Evolutionary conservation across 2,797 vertebrate genomes (phyloP), one percentile per base, ranked within the genome.

Genomic region (Crocidura indochinensis): DNA sequence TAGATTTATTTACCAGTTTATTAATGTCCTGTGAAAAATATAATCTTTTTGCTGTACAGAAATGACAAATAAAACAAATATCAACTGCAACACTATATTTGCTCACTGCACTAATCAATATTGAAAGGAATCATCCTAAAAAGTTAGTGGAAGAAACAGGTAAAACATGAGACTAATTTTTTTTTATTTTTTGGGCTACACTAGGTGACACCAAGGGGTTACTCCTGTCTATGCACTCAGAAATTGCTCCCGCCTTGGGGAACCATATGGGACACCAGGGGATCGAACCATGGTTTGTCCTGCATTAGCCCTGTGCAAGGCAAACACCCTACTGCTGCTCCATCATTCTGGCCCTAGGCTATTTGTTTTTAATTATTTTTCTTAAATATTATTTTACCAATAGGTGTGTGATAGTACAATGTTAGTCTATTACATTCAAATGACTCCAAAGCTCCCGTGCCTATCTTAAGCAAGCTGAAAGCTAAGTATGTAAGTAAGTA

Each of bases 81-180:
- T 38, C 49, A 78, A 91, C 3, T n/a, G 27, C 51, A 87, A 20
- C 19, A 60, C 12, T 88, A n/a, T 29, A 53, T 74, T 88, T 31
- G 17, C 79, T 88, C 22, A 65, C 1, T 77, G 27, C 22, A 89
- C 38, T 46, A 80, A 88, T 9, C 17, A 91, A 56, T 49, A 82
- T 62, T 74, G 91, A 68, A 86, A 87, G 72, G 14, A 71, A 84
- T 86, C n/a, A 11, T 19, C 1, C 84, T 38, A 31, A 24, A 79
- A 79, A 91, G 24, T 4, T 68, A 88, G 74, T 56, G 11, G 49
- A 64, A 69, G 15, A 88, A 93, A 76, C 29, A 49, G 14, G 76
- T 90, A 81, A 83, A 93, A 84, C 89, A 88, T 47, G 4, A 87
- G 76, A 14, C n/a, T 60, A 88, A 71, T 87, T 87, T 79, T 26